These are phyloP conservation scores for Neria commutata DNA, from an alignment of 2,888 invertebrate genomes.

Conservation along the genomic window DNA sequence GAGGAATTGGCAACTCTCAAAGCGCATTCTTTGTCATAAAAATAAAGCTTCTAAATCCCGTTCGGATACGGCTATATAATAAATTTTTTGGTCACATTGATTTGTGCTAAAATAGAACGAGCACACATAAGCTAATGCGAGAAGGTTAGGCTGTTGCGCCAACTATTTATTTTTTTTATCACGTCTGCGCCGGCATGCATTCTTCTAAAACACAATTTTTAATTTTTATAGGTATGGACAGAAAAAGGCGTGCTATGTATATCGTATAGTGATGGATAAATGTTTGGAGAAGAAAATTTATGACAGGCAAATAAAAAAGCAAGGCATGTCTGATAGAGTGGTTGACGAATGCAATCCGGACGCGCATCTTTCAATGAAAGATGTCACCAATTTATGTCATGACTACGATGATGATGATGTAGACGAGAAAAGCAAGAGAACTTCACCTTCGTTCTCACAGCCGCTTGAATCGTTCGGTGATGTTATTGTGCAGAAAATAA, in stretches of 20 bases:
- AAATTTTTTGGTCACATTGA: too few relatives aligned
- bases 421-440: constrained; percentile 43
- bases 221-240: constrained; percentile 83
- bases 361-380: constrained; percentile 87
- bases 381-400: constrained; percentile 87
- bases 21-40: too few relatives aligned
- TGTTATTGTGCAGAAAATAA: constrained; percentile 77
- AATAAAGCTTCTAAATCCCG: too few relatives aligned
- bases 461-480: constrained; percentile 69
- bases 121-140: too few relatives aligned
- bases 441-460: constrained; percentile 70
- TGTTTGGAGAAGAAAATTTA: constrained; percentile 98
- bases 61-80: too few relatives aligned
- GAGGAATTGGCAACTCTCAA: too few relatives aligned
- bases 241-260: constrained; percentile 91
- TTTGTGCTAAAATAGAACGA: too few relatives aligned
- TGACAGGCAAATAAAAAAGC: constrained; percentile 97
- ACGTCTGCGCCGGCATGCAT: too few relatives aligned
- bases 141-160: too few relatives aligned
- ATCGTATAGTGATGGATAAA: constrained; percentile 95
- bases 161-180: too few relatives aligned
- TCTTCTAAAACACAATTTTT: not conserved
- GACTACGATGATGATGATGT: constrained; percentile 83
- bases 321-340: constrained; percentile 97
- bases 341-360: constrained; percentile 98